Percentiles rank a stretch among this genome's conserved stretches.
Conservation (phyloP, 2,113 vertebrate species). For the Daboia siamensis region DNA sequence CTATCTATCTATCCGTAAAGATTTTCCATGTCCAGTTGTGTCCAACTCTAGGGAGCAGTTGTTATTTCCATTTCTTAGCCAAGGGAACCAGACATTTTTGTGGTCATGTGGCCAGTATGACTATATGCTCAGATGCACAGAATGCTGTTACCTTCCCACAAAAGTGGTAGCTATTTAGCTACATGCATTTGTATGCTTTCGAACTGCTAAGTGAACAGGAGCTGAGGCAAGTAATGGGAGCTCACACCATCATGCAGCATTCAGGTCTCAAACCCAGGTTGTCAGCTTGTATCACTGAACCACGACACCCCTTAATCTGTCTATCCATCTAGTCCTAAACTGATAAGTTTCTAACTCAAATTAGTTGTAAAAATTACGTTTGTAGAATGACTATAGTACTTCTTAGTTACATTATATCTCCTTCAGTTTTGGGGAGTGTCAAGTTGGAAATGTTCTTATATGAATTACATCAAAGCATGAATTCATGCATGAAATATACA, state of each 20-base stretch:
- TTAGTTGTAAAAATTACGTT: not conserved
- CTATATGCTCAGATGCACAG: too few relatives aligned
- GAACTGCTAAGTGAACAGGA: too few relatives aligned
- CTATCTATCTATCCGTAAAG: too few relatives aligned
- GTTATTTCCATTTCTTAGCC: too few relatives aligned
- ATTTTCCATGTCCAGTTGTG: too few relatives aligned
- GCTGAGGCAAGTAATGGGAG: too few relatives aligned
- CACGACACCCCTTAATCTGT: not conserved
- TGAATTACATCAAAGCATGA: not conserved
- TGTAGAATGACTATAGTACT: not conserved
- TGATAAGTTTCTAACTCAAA: not conserved
- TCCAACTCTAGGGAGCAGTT: too few relatives aligned
- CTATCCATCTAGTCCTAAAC: not conserved
- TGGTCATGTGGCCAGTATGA: too few relatives aligned
- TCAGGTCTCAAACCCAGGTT: not conserved
- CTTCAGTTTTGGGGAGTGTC: not conserved
- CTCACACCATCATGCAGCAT: not conserved
- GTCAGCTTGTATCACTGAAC: not conserved
- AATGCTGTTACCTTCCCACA: too few relatives aligned
- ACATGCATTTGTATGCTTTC: too few relatives aligned
- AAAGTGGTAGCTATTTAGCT: too few relatives aligned
- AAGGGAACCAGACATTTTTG: too few relatives aligned
- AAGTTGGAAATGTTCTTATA: not conserved
- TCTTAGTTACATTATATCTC: not conserved
- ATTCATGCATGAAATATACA: not conserved